Evolutionary conservation across 2,888 invertebrate genomes (phyloP), one percentile per base, ranked within the genome.

Genomic region (Troides aeacus): DNA sequence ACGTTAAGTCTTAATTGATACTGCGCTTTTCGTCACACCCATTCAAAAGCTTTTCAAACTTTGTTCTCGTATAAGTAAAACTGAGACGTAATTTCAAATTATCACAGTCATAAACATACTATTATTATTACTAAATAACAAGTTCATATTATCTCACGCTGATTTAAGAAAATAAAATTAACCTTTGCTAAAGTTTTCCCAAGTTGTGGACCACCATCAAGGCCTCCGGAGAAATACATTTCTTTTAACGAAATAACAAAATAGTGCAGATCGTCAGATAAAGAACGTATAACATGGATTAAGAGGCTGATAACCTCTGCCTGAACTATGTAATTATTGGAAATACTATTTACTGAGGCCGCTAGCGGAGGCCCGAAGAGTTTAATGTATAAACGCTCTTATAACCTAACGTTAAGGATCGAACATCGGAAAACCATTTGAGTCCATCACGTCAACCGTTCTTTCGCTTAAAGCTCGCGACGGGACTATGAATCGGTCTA

Each of bases 401-500:
- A 82, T 64, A 2, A 0, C 42, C 3, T 65, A 15, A 71, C 10
- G n/a, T 72, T 84, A 88, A 77, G 73, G 81, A 74, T 70, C 73
- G 68, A 74, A 74, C 76, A 75, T 74, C 69, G 68, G 66, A 74
- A 71, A 75, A 70, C 62, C 73, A 59, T 62, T 74, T 72, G 71
- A 72, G 79, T 77, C 76, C 80, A 81, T 84, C 84, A 83, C 83
- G 81, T 80, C 81, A 84, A 80, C 80, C 81, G 69, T 71, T 72
- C 84, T 60, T 59, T 82, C 84, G 85, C 86, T 86, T 85, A 86
- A 85, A 83, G 83, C 87, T 78, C 83, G 85, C 86, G 87, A 89
- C 86, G 84, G 85, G 79, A 84, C 89, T 88, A 88, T 86, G 90
- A 91, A 89, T 91, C 89, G 87, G 89, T 89, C 89, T 92, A 92